Conservation (phyloP, 2,888 invertebrate species). For the Drosophila algonquin region DNA sequence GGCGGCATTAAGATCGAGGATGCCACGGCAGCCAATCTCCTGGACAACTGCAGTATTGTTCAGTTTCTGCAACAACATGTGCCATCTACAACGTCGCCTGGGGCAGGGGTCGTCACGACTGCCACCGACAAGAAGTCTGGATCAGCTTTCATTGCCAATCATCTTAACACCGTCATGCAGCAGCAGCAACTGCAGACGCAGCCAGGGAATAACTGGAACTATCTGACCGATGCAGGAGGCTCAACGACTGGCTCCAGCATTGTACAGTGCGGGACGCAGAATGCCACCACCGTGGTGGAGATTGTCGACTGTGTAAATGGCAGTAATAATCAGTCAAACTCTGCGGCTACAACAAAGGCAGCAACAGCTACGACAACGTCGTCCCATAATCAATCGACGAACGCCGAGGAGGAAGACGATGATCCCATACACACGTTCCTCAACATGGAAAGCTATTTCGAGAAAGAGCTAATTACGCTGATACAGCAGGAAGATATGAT, state of each 20-base stretch:
- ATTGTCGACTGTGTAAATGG: constrained; percentile 76
- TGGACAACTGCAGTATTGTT: constrained; percentile 61
- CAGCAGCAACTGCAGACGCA: constrained; percentile 48
- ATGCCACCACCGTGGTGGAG: constrained; percentile 59
- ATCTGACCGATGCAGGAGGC: constrained; percentile 63
- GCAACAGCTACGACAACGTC: constrained; percentile 6
- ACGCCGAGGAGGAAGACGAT: constrained; percentile 80
- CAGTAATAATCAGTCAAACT: constrained; percentile 38
- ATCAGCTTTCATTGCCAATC: constrained; percentile 59
- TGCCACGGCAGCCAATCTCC: constrained; percentile 52
- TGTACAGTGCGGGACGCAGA: constrained; percentile 52
- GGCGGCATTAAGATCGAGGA: constrained; percentile 77
- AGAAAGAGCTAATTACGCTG: constrained; percentile 80
- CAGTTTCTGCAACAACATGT: constrained; percentile 17
- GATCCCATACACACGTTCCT: constrained; percentile 82
- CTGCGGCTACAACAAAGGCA: constrained; percentile 10
- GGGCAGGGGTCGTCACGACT: constrained; percentile 34
- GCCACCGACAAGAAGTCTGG: constrained; percentile 54
- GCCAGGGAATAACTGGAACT: constrained; percentile 74
- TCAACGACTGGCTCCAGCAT: constrained; percentile 51
- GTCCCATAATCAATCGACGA: neutral
- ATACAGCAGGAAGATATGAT: constrained; percentile 79
- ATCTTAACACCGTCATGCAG: constrained; percentile 64
- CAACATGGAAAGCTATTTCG: constrained; percentile 82
- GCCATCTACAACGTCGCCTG: constrained; percentile 37